Evolutionary conservation across 2,888 invertebrate genomes (phyloP), one percentile per base, ranked within the genome.

Genomic region (Crepidodera aurea): DNA sequence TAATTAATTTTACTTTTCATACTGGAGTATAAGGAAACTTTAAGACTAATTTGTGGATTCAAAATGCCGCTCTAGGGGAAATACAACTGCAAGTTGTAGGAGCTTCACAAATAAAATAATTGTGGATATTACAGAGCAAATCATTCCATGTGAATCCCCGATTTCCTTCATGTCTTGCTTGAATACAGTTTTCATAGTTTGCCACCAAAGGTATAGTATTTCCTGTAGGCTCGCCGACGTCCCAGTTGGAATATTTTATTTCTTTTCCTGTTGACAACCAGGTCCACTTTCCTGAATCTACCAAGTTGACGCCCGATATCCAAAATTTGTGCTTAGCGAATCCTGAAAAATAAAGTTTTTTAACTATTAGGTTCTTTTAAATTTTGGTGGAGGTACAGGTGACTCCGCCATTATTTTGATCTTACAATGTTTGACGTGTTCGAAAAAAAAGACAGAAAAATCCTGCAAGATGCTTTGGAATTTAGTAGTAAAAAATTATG

Each of bases 121-220:
- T 34, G 15, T 55, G 34, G 1, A 18, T 16, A 8, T 40, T 34
- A 37, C 63, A 63, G 19, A 50, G 48, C 37, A 63, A 42, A 42
- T 63, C 63, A 19, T 63, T 63, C 63, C 63, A 63, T 7, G 63
- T 63, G 29, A 63, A 59, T 34, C 63, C 63, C 12, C 57, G 34
- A 10, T 27, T 48, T 16, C 57, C 59, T 22, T 59, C 63, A 13
- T 59, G 58, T 16, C 63, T 29, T 13, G 22, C 59, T 51, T 63
- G 59, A 19, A 63, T 63, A 37, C 63, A 63, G 13, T 59, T 39
- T 29, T 63, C 63, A n/a, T 48, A 54, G 27, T 16, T 48, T 5
- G 48, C 22, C 4, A 59, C 40, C 3, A 63, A 50, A 1, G 59
- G 54, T 32, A 62, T 42, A n/a, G n/a, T n/a, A 13, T 22, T 59